phyloP scores from a whole-genome alignment of 2,888 invertebrate species.

The Margaritifera margaritifera region DNA sequence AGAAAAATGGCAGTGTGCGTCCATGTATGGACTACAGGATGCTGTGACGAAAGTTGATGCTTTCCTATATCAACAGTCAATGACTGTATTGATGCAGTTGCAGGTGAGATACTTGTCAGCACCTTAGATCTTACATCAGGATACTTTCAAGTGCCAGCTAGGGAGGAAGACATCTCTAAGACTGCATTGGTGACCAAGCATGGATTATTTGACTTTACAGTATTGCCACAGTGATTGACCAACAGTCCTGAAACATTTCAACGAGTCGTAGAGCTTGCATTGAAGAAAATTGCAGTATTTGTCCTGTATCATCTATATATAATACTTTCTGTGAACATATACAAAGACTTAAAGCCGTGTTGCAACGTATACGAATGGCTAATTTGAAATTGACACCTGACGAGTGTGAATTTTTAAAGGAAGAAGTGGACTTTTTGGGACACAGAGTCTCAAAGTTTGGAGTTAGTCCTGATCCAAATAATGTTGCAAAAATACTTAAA shows the following conservation, averaged over 20 bases:
- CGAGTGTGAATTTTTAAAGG: constrained; percentile 23
- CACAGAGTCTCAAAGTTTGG: constrained; percentile 1
- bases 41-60: constrained; percentile 10
- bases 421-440: constrained; percentile 21
- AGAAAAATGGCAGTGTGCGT: constrained; percentile 19
- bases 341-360: constrained; percentile 14
- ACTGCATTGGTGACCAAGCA: too few relatives aligned
- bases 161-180: constrained; percentile 20
- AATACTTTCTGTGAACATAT: constrained; percentile 18
- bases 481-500: too few relatives aligned
- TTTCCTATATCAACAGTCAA: constrained; percentile 16
- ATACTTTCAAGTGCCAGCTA: too few relatives aligned
- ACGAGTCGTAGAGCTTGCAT: constrained; percentile 16
- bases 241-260: constrained; percentile 17
- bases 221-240: constrained; percentile 19
- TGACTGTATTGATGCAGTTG: constrained; percentile 16
- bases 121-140: too few relatives aligned
- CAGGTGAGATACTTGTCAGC: constrained; percentile 10
- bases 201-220: too few relatives aligned
- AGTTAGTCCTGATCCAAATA: too few relatives aligned
- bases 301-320: constrained; percentile 21
- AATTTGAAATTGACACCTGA: constrained; percentile 29
- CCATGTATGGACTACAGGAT: constrained; percentile 20
- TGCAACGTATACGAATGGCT: constrained; percentile 17
- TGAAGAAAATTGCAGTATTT: constrained; percentile 18